Conservation (phyloP, 2,888 invertebrate species). For the Clepsis dumicolana region DNA sequence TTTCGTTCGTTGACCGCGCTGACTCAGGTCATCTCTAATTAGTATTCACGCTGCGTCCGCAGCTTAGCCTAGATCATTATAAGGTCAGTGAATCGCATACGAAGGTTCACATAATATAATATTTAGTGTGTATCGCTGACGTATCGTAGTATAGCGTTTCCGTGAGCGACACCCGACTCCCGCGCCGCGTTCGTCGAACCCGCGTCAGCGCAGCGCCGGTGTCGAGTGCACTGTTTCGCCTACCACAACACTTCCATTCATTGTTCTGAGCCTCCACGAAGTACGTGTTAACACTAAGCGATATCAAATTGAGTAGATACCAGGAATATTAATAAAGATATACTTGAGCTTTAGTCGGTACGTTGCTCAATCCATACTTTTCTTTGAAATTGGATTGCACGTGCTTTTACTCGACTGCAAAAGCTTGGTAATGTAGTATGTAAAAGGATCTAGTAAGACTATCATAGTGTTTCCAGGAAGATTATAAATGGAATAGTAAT, state of each 20-base stretch:
- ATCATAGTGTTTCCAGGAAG: neutral
- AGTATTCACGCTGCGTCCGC: neutral
- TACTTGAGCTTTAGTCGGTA: neutral
- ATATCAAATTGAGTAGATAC: slow-evolving; percentile 5
- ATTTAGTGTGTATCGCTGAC: neutral
- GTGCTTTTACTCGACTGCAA: neutral
- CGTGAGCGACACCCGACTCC: slow-evolving; percentile 29
- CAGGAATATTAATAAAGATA: neutral
- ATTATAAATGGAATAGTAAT: neutral
- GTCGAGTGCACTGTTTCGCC: neutral
- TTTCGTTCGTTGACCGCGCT: slow-evolving; percentile 24
- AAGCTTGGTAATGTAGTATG: neutral
- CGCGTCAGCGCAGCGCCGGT: slow-evolving; percentile 22
- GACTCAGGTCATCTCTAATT: neutral
- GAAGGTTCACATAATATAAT: neutral
- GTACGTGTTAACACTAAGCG: slow-evolving; percentile 4
- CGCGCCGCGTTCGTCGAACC: slow-evolving; percentile 26
- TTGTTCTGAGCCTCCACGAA: slow-evolving; percentile 40
- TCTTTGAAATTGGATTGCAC: neutral
- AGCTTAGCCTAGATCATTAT: neutral
- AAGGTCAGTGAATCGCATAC: slow-evolving; percentile 1
- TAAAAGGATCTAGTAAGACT: neutral
- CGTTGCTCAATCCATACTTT: neutral
- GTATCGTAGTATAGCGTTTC: slow-evolving; percentile 21
- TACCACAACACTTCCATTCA: slow-evolving; percentile 24